Base-by-base conservation (phyloP, 2,113 vertebrate species). In the Melanerpes aurifrons region DNA sequence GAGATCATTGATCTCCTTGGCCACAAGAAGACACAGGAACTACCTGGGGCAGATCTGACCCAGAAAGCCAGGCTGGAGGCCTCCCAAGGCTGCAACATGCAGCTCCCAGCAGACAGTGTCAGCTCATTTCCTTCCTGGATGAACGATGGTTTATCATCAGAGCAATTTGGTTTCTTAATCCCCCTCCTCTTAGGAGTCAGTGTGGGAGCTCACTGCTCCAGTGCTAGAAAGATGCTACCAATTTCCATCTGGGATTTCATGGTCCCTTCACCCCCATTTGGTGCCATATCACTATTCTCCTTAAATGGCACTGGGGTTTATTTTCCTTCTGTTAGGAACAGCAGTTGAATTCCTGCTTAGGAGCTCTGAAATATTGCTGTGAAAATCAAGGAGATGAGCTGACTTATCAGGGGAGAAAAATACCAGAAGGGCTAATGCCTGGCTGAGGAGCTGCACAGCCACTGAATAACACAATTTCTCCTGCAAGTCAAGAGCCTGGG, bases 391-490 rank as follows among this genome's bases (percentile, higher is more conserved):
- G 80, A 18, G 90, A 86, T 83, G 88, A 92, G 82, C 66, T 4
- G 83, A 88, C 62, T 96, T 95, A 92, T 88, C 80, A 81, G 69
- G 58, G 61, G 73, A 90, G 88, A 40, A 88, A 95, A 95, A 86
- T 22, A 57, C 57, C 66, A 73, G 40, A 28, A 89, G 86, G 80
- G 37, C 69, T 88, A 88, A 95, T 19, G 92, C 91, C 53, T 29
- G 85, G 71, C 85, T 93, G 67, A 89, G 82, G 76, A 18, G 0
- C 72, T 63, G 61, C 91, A 78, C 57, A 90, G 83, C n/a, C 66
- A 22, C 43, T 15, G 45, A 84, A 47, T 32, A 77, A 91, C 83
- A 61, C 76, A 32, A 75, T 78, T 90, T 81, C 80, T 70, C 43
- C 86, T 68, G 53, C 68, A 8, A 82, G 79, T 69, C 43, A 47